Evolutionary conservation across 23 tunicate species (phyloP).

Genomic region (Aplidium turbinatum): DNA sequence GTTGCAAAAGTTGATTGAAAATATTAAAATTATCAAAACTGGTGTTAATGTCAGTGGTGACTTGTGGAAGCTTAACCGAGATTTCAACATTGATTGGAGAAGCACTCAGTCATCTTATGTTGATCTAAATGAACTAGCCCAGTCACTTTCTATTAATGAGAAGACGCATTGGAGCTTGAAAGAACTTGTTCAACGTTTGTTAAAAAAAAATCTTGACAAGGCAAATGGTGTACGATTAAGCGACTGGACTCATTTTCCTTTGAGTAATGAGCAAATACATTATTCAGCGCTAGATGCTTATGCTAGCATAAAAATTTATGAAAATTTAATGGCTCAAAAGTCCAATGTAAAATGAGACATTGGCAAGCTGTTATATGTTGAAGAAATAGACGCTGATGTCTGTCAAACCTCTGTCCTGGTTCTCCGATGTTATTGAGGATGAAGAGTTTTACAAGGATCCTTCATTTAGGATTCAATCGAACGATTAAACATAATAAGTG

Average conservation of each 20-base stretch:
- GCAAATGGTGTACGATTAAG: background rate
- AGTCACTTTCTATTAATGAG: background rate
- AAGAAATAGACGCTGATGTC: too few relatives aligned
- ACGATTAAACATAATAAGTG: too few relatives aligned
- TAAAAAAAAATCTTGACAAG: constrained; percentile 3
- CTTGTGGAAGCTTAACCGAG: constrained; percentile 15
- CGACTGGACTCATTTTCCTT: constrained; percentile 24
- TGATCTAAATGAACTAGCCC: constrained; percentile 9
- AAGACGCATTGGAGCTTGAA: constrained; percentile 8
- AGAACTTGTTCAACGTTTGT: background rate
- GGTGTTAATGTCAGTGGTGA: constrained; percentile 11
- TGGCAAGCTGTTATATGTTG: too few relatives aligned
- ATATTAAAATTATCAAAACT: constrained; percentile 17
- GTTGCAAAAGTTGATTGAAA: constrained; percentile 2
- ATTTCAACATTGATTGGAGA: constrained; percentile 1
- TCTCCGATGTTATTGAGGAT: too few relatives aligned
- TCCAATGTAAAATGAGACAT: too few relatives aligned
- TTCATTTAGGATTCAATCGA: too few relatives aligned
- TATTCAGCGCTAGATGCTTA: constrained; percentile 34
- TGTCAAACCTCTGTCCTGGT: too few relatives aligned
- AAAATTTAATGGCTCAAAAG: background rate
- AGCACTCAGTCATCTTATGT: background rate
- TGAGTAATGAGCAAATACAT: background rate
- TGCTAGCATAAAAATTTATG: constrained; percentile 14
- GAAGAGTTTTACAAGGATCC: too few relatives aligned